Conservation (phyloP, 2,888 invertebrate genomes). For the Ptychoptera contaminata region DNA sequence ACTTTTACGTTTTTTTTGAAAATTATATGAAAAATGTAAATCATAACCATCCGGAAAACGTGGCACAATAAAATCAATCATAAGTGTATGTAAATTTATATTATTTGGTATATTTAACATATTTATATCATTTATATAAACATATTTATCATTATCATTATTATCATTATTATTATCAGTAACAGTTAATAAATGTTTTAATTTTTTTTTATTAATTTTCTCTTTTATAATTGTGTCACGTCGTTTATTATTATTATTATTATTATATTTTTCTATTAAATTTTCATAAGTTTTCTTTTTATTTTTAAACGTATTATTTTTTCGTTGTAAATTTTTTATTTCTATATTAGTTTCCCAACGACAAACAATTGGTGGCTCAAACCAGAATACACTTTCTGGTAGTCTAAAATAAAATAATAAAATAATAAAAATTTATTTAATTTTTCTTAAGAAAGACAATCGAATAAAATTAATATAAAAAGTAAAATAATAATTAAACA, state of each 20-base stretch:
- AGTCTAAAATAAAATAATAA: slow-evolving; percentile 31
- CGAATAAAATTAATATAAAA: background rate
- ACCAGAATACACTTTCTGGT: slow-evolving; percentile 56
- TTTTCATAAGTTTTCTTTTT: background rate
- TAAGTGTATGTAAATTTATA: slow-evolving; percentile 24
- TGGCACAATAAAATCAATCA: slow-evolving; percentile 27
- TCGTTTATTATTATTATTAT: slow-evolving; percentile 15
- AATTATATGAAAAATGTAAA: slow-evolving; percentile 18
- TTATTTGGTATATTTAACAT: slow-evolving; percentile 23
- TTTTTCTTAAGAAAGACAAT: too few relatives aligned
- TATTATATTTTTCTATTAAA: too few relatives aligned
- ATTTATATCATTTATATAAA: slow-evolving; percentile 21
- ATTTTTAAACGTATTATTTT: slow-evolving; percentile 14
- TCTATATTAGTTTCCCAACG: slow-evolving; percentile 44
- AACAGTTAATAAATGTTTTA: too few relatives aligned
- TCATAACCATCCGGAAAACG: slow-evolving; percentile 27
- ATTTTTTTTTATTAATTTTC: background rate
- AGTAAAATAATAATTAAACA: slow-evolving; percentile 14
- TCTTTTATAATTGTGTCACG: slow-evolving; percentile 19
- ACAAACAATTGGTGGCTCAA: slow-evolving; percentile 59
- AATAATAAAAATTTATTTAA: background rate
- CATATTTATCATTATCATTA: background rate
- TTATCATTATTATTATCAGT: background rate
- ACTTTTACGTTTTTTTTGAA: background rate
- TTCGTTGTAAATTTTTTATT: slow-evolving; percentile 25